Percentiles rank a stretch among this genome's conserved stretches.
These are phyloP conservation scores for Pogonocherus hispidulus DNA, from an alignment of 2,888 invertebrate species.

Conservation along the genomic window DNA sequence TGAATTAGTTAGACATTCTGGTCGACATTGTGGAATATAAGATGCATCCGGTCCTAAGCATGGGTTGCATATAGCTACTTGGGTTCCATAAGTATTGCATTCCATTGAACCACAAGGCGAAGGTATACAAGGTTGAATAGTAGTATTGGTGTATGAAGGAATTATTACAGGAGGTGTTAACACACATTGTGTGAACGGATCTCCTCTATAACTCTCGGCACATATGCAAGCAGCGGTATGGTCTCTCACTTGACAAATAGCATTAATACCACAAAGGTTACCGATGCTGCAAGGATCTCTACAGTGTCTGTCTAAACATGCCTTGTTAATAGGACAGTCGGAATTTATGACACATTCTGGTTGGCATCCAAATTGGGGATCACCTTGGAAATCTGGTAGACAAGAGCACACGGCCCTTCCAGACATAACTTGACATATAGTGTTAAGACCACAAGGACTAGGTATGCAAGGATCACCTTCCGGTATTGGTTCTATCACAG, in stretches of 20 bases:
- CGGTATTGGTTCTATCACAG: constrained; percentile 71
- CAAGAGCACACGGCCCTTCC: constrained; percentile 84
- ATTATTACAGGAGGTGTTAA: constrained; percentile 64
- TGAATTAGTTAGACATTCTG: constrained; percentile 85
- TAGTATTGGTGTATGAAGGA: constrained; percentile 65
- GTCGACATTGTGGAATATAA: constrained; percentile 82
- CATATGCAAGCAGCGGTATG: constrained; percentile 89
- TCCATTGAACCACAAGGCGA: constrained; percentile 82
- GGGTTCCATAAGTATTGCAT: constrained; percentile 80
- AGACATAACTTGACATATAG: constrained; percentile 80
- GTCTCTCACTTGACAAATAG: constrained; percentile 83
- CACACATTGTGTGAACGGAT: constrained; percentile 84
- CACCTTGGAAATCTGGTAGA: constrained; percentile 81
- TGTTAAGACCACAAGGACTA: constrained; percentile 84
- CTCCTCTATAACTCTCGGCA: constrained; percentile 82
- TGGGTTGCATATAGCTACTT: constrained; percentile 85
- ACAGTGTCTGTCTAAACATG: constrained; percentile 84
- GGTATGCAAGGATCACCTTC: constrained; percentile 79
- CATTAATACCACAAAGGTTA: constrained; percentile 84
- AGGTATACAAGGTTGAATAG: constrained; percentile 80
- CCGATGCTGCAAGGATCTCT: constrained; percentile 78
- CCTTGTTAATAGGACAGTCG: constrained; percentile 81
- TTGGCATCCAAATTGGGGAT: constrained; percentile 82
- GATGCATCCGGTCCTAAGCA: constrained; percentile 79
- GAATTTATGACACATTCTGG: constrained; percentile 88